Percentiles rank a stretch among this genome's conserved stretches.
Conservation (phyloP, 2,797 vertebrate species). For the Molossus alvarezi region DNA sequence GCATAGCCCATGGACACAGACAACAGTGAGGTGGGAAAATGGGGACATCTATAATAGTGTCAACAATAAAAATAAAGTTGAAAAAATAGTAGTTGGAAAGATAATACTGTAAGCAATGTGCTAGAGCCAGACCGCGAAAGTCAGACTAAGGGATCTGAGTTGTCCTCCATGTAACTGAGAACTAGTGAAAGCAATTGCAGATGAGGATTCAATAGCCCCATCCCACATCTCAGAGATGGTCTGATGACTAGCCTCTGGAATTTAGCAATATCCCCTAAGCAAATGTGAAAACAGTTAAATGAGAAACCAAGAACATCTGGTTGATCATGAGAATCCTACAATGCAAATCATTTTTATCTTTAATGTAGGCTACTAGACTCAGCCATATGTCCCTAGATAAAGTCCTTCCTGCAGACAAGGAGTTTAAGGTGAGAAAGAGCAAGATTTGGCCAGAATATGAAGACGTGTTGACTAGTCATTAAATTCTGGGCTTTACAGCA, state of each 20-base stretch:
- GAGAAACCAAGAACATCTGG: not conserved
- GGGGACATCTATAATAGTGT: no score
- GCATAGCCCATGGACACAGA: no score
- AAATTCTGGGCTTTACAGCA: constrained; percentile 81
- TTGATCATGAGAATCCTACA: not conserved
- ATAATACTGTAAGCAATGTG: not conserved
- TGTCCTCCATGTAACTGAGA: not conserved
- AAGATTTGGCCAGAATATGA: constrained; percentile 55
- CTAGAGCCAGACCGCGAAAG: not conserved
- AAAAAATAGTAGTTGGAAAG: not conserved
- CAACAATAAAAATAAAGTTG: no score
- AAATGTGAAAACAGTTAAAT: constrained; percentile 4
- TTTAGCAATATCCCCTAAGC: not conserved
- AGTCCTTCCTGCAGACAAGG: not conserved
- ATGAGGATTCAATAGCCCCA: not conserved
- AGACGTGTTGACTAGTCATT: constrained; percentile 83
- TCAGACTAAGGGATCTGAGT: not conserved
- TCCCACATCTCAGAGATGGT: not conserved
- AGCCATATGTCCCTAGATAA: not conserved
- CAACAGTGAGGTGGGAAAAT: no score
- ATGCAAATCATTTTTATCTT: constrained; percentile 35
- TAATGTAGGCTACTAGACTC: not conserved
- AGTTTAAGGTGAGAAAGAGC: constrained; percentile 12
- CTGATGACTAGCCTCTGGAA: not conserved
- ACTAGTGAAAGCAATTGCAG: not conserved